A percentile compares a stretch with the other conserved stretches of the same genome.
These are phyloP conservation scores for Poeciliopsis paucimaculata DNA, from an alignment of 2,797 vertebrate genomes.

Conservation along the genomic window DNA sequence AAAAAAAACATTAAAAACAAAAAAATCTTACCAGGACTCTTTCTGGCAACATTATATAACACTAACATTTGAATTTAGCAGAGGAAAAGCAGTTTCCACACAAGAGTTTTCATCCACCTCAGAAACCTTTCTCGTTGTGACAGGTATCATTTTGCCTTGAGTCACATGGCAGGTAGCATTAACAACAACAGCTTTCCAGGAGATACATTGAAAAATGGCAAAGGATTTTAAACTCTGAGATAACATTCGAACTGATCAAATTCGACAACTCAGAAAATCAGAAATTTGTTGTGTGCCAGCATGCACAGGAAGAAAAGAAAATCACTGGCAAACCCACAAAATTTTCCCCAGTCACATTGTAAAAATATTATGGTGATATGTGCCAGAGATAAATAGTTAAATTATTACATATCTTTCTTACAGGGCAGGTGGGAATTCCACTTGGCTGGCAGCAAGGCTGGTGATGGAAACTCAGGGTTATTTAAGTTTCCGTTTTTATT, in stretches of 20 bases:
- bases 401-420: not conserved
- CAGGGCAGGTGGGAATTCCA: conserved; percentile 22
- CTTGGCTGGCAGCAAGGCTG: not conserved
- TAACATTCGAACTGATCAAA: not conserved
- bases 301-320: no score
- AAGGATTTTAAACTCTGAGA: not conserved
- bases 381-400: not conserved
- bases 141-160: not conserved
- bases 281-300: no score
- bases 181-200: conserved; percentile 22
- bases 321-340: conserved; percentile 33
- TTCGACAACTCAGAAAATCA: not conserved
- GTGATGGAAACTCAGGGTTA: conserved; percentile 17
- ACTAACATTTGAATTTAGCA: not conserved
- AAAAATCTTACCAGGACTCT: not conserved
- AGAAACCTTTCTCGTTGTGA: not conserved
- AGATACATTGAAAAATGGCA: no score
- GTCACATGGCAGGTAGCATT: not conserved
- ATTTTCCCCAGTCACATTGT: not conserved
- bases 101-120: no score
- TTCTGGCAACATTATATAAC: not conserved
- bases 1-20: not conserved
- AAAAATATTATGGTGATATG: no score
- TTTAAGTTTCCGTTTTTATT: conserved; percentile 4
- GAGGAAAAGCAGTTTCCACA: not conserved